Evolutionary conservation across 1,140 invertebrate genomes (phyloP).

Genomic region (silkworm (Bombyx mori)): DNA sequence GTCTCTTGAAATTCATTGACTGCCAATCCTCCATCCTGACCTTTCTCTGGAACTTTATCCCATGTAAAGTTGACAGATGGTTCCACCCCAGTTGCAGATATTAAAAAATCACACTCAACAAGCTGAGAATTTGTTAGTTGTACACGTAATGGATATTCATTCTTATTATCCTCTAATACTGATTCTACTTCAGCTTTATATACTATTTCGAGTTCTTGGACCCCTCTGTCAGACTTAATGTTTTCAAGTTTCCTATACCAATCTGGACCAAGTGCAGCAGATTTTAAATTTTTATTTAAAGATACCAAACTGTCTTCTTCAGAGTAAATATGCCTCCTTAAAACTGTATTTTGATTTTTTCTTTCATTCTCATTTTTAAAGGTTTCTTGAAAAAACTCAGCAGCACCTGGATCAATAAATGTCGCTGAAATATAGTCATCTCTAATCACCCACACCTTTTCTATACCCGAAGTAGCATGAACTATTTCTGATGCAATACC

Average conservation of each 20-base stretch:
- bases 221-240: conserved; percentile 64
- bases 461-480: conserved; percentile 86
- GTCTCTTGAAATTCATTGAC: conserved; percentile 93
- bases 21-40: conserved; percentile 81
- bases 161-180: conserved; percentile 50
- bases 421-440: conserved; percentile 93
- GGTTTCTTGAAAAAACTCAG: conserved; percentile 87
- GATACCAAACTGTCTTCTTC: conserved; percentile 64
- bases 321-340: conserved; percentile 82
- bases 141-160: conserved; percentile 81
- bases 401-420: conserved; percentile 96
- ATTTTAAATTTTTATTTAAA: conserved; percentile 64
- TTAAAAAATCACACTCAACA: conserved; percentile 90
- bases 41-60: conserved; percentile 72
- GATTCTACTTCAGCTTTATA: conserved; percentile 81
- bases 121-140: conserved; percentile 82
- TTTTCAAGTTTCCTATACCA: conserved; percentile 86
- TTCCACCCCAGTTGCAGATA: conserved; percentile 95
- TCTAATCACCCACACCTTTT: conserved; percentile 95
- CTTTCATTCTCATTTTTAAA: conserved; percentile 35
- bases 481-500: conserved; percentile 98
- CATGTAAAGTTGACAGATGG: conserved; percentile 77
- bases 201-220: conserved; percentile 70
- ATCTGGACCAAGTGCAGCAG: conserved; percentile 94
- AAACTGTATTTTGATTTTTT: conserved; percentile 32